Evolutionary conservation across 2,797 vertebrate genomes (phyloP).

Genomic region (Gobionotothen gibberifrons): DNA sequence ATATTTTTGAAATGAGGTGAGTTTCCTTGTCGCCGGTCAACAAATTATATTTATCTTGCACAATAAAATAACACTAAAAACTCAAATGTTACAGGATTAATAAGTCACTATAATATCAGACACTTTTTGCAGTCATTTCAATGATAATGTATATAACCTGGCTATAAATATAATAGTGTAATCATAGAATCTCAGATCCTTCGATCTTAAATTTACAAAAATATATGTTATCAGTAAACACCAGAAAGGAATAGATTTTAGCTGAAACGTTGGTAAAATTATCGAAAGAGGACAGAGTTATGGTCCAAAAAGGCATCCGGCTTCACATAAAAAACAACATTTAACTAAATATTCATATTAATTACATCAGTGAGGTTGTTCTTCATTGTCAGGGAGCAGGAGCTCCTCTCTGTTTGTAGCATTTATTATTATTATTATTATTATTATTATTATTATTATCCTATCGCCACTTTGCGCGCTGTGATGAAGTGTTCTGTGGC

Average conservation of each 20-base stretch:
- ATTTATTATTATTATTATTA: slow-evolving; percentile 18
- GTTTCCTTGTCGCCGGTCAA: too few relatives aligned
- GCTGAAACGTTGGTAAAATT: background rate
- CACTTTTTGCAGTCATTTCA: background rate
- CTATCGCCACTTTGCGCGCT: slow-evolving; percentile 70
- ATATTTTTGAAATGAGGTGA: too few relatives aligned
- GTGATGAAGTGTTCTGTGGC: slow-evolving; percentile 90
- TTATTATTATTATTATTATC: slow-evolving; percentile 44
- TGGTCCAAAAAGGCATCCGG: too few relatives aligned
- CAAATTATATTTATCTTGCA: too few relatives aligned
- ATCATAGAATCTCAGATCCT: too few relatives aligned
- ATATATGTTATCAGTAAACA: background rate
- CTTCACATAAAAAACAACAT: background rate
- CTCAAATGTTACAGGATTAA: too few relatives aligned
- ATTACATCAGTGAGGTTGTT: slow-evolving; percentile 90
- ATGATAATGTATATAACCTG: background rate
- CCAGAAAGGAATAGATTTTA: background rate
- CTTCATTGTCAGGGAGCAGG: slow-evolving; percentile 63
- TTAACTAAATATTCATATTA: slow-evolving; percentile 78
- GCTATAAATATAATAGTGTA: background rate
- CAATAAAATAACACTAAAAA: too few relatives aligned
- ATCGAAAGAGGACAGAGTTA: background rate
- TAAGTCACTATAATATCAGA: background rate
- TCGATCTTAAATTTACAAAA: background rate
- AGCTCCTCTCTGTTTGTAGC: slow-evolving; percentile 78